Base-by-base conservation (phyloP, 2,113 vertebrate genomes). In the Psittacara wagleri region DNA sequence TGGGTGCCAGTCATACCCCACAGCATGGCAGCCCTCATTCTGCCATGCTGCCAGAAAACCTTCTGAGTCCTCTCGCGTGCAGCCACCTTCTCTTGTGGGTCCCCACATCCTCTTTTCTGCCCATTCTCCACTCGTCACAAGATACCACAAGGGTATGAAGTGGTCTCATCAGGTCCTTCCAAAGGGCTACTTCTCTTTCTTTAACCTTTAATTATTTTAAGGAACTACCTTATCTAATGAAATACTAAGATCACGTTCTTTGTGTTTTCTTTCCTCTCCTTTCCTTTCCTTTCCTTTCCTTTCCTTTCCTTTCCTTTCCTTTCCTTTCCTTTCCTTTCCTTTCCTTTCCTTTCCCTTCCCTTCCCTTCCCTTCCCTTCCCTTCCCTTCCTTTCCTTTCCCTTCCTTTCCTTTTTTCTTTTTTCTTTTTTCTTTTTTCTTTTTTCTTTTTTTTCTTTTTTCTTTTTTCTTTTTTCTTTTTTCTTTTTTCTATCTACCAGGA, bases 401-500 rank as follows among this genome's bases (percentile, higher is more conserved):
- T 23, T 24, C 20, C 8, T 46, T 22, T 1, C 1, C 9, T 11
- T 12, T 6, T 9, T 37, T 37, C 37, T n/a, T n/a, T n/a, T 39
- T 10, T 39, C 10, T 11, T 11, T 15, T 41, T 6, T 15, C 3
- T 41, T 15, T 41, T 15, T 6, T 43, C 14, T 43, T 6, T 52
- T 22, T 1, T 1, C 9, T 9, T 18, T 7, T 18, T 7, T 11
- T 14, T 11, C 7, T 24, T 9, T 5, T 11, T 8, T 29, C 22
- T 7, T 52, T 22, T 1, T 1, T 11, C 9, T 20, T 46, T 20
- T 20, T 0, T 20, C 19, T 22, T 46, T 52, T 22, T 1, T 2
- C 13, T 7, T 18, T 7, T 11, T 28, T 16, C 7, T 24, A 29
- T 8, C 41, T 54, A 68, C 28, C 83, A 52, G 19, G 12, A 41